A percentile compares a stretch with the other conserved stretches of the same genome.
Evolutionary conservation across 2,797 vertebrate species (phyloP).

Genomic region (Macrochelys suwanniensis): DNA sequence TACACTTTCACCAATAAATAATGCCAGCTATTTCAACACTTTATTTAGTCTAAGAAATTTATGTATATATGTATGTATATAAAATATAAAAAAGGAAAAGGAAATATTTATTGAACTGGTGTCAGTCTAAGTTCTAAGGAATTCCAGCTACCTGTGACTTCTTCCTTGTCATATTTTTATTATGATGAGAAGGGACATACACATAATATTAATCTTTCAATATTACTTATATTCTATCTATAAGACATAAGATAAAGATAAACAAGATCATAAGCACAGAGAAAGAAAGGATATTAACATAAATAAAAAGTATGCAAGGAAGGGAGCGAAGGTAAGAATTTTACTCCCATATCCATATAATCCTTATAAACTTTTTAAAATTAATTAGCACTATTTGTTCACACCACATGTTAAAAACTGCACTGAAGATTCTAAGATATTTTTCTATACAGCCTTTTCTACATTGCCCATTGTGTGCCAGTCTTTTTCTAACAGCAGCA

Average conservation of each 20-base stretch:
- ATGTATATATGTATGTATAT: not conserved
- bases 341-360: constrained; percentile 15
- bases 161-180: constrained; percentile 23
- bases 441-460: not conserved
- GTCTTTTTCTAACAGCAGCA: constrained; percentile 44
- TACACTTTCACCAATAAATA: not conserved
- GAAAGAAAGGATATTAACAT: not conserved
- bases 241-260: not conserved
- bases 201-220: not conserved
- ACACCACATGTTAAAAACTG: not conserved
- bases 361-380: constrained; percentile 3
- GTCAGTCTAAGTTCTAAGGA: not conserved
- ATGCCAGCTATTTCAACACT: not conserved
- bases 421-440: not conserved
- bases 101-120: not conserved
- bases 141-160: not conserved
- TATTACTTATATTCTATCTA: not conserved
- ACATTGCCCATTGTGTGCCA: not conserved
- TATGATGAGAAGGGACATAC: constrained; percentile 21
- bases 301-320: not conserved
- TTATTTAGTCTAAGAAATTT: not conserved
- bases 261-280: not conserved
- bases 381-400: constrained; percentile 33
- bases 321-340: not conserved
- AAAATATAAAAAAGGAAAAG: not conserved